These are phyloP conservation scores for Magallana angulata DNA, from an alignment of 1,140 invertebrate species.

Conservation along the genomic window DNA sequence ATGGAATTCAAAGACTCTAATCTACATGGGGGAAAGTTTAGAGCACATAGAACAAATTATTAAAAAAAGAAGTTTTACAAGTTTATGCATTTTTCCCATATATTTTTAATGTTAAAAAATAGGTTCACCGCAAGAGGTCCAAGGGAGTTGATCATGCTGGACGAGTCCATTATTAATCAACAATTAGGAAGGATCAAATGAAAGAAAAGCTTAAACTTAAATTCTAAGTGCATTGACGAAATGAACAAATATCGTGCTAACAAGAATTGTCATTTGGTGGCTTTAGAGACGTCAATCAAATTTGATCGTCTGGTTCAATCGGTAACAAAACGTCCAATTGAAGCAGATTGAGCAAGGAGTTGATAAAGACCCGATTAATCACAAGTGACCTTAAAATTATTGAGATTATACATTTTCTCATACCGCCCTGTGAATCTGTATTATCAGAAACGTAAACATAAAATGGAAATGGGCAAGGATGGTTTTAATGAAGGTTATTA, in stretches of 20 bases:
- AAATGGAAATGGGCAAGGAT: not conserved
- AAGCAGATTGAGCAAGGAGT: slow-evolving; percentile 22
- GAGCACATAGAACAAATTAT: too few relatives aligned
- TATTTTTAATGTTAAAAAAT: not conserved
- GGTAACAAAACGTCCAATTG: slow-evolving; percentile 20
- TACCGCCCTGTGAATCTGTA: not conserved
- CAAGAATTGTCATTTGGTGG: slow-evolving; percentile 17
- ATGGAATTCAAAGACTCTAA: too few relatives aligned
- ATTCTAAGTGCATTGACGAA: slow-evolving; percentile 6
- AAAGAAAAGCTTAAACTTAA: slow-evolving; percentile 14
- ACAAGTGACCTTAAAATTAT: slow-evolving; percentile 22
- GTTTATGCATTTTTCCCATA: not conserved
- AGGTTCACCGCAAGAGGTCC: slow-evolving; percentile 11
- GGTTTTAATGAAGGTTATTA: not conserved
- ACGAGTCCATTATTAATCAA: slow-evolving; percentile 16
- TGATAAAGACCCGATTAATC: slow-evolving; percentile 21
- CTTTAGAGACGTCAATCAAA: slow-evolving; percentile 28
- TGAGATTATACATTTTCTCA: not conserved
- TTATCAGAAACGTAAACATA: not conserved
- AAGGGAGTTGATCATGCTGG: not conserved
- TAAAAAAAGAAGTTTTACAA: too few relatives aligned
- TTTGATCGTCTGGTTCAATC: slow-evolving; percentile 23
- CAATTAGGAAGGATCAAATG: not conserved
- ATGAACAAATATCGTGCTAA: slow-evolving; percentile 36
- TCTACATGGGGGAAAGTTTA: too few relatives aligned